Conservation (phyloP, 2,113 vertebrate species). For the Tympanuchus pallidicinctus region DNA sequence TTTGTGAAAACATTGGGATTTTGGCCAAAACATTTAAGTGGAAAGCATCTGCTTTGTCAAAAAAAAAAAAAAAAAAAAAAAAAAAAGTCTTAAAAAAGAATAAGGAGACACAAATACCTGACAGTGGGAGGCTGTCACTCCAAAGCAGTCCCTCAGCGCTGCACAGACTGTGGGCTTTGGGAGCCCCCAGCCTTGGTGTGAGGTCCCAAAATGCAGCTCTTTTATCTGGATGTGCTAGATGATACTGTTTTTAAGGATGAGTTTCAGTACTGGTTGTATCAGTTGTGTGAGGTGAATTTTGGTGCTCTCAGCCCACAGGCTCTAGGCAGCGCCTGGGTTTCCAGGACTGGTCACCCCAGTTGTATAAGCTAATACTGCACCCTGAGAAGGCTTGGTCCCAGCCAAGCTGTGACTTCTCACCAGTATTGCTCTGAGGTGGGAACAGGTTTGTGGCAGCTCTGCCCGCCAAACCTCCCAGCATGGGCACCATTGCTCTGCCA, state of each 20-base stretch:
- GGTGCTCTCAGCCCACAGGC: neutral
- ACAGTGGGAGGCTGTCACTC: neutral
- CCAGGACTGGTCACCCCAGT: accelerated
- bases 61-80: neutral
- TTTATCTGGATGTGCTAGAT: neutral
- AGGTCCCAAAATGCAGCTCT: neutral
- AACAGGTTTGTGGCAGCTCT: neutral
- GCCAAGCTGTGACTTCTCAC: neutral
- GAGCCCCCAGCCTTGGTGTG: accelerated
- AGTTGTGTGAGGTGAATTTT: neutral
- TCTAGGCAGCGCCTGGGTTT: neutral
- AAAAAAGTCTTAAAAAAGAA: neutral
- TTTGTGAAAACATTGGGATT: neutral
- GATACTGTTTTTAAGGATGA: neutral
- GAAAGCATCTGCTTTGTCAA: slow-evolving; percentile 11
- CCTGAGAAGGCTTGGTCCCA: neutral
- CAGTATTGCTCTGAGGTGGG: neutral
- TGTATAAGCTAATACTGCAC: neutral
- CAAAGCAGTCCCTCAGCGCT: neutral
- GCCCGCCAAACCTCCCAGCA: neutral
- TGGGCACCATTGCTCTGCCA: neutral
- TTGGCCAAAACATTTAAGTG: neutral
- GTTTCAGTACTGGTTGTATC: neutral
- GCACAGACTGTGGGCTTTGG: neutral
- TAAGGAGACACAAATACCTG: neutral